A percentile compares a stretch with the other conserved stretches of the same genome.
These are phyloP conservation scores for Adineta ricciae DNA, from an alignment of 2,888 invertebrate species.

Conservation along the genomic window DNA sequence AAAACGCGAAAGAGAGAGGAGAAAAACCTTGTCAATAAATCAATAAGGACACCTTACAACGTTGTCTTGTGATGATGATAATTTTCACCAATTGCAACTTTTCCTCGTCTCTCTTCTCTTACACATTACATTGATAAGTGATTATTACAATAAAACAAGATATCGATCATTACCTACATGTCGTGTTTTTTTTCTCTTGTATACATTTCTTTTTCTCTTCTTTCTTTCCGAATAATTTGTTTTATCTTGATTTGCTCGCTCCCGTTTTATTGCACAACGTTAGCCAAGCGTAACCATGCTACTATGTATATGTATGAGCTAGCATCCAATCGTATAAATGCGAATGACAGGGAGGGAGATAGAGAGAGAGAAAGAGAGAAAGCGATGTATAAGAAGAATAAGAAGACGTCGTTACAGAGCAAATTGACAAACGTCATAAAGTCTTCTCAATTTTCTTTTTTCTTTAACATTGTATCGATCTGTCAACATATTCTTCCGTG, in stretches of 20 bases:
- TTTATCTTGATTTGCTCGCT: conserved; percentile 9
- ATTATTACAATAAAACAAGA: conserved; percentile 20
- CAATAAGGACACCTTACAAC: conserved; percentile 8
- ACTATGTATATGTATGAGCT: not conserved
- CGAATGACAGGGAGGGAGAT: not conserved
- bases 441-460: not conserved
- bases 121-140: conserved; percentile 14
- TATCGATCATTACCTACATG: conserved; percentile 11
- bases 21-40: conserved; percentile 1
- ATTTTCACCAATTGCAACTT: not conserved
- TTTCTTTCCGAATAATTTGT: not conserved
- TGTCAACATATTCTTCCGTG: conserved; percentile 13
- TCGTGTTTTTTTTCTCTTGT: not conserved
- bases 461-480: conserved; percentile 13
- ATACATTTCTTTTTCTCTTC: not conserved
- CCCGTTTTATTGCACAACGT: conserved; percentile 15
- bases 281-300: not conserved
- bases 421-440: conserved; percentile 15
- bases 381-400: not conserved
- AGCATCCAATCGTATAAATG: not conserved
- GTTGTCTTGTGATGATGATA: not conserved
- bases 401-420: not conserved
- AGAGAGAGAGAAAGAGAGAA: not conserved
- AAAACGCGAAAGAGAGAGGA: not conserved
- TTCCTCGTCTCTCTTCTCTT: not conserved